Evolutionary conservation across 2,888 invertebrate genomes (phyloP), one percentile per base, ranked within the genome.

Genomic region (Drosophila ustulata): DNA sequence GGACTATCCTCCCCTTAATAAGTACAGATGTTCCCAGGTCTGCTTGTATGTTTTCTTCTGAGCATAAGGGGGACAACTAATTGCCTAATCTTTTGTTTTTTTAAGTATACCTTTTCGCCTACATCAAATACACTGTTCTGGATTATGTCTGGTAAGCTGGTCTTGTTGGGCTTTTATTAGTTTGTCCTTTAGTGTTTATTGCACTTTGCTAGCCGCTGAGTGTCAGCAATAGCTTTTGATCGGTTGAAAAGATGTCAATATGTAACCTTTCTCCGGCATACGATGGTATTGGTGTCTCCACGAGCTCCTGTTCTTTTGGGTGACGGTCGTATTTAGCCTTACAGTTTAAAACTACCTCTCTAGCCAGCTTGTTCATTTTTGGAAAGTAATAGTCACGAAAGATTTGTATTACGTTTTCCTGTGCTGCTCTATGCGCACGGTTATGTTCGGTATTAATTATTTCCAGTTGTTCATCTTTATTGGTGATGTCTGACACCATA

Each of bases 391-490:
- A 18, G 18, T 2, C 18, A 18, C 18, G 18, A 18, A 18, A 52
- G 18, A 61, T 37, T 9, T 26, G 43, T 18, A 46, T 37, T 7
- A 51, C 51, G 2, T 18, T 18, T 18, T 18, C 18, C 13, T 53
- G 26, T 13, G 46, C 52, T 0, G 37, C 52, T 13, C 61, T 46
- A 1, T 62, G 52, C 1, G 52, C 61, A 11, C 52, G 43, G 28
- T 61, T 61, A 34, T 61, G 61, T 11, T 61, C 46, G 11, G 26
- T 26, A 4, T 18, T 50, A 2, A 59, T 8, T 4, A 58, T 58
- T 58, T 58, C 49, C 3, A 39, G 6, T 3, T 58, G 28, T 3
- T 49, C 30, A 18, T 39, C 23, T 4, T 39, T 49, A 7, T 56
- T 26, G 26, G 9, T 28, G 18, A 25, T 32, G 13, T 30, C 49